A percentile compares a stretch with the other conserved stretches of the same genome.
phyloP scores from a whole-genome alignment of 64 coral and sea anemone species.

The Stichodactyla helianthus region DNA sequence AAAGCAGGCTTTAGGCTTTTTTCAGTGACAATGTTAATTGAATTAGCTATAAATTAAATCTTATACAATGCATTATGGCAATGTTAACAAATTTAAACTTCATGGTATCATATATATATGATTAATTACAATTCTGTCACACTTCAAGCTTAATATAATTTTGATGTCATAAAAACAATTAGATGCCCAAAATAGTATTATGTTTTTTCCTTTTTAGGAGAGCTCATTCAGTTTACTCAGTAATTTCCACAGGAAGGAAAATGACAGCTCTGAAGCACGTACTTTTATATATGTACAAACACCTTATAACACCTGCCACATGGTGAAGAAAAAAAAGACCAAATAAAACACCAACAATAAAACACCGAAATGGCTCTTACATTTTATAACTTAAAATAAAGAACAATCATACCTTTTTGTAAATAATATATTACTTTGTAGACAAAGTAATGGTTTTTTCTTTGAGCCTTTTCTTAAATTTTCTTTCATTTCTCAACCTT shows the following conservation, averaged over 20 bases:
- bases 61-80: too few species aligned
- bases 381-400: too few species aligned
- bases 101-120: too few species aligned
- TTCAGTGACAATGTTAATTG: too few species aligned
- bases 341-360: not conserved
- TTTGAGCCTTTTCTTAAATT: not conserved
- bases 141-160: not conserved
- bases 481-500: not conserved
- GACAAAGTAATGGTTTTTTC: too few species aligned
- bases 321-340: too few species aligned
- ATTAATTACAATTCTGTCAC: not conserved
- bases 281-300: not conserved
- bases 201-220: not conserved
- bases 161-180: not conserved
- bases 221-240: not conserved
- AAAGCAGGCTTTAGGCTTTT: too few species aligned
- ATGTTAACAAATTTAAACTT: too few species aligned
- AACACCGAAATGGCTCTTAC: not conserved
- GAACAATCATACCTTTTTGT: too few species aligned
- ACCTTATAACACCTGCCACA: not conserved
- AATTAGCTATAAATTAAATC: too few species aligned
- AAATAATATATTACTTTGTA: too few species aligned
- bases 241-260: not conserved
- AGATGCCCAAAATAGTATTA: not conserved
- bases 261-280: not conserved